Evolutionary conservation across 2,888 invertebrate species (phyloP).

Genomic region (Drepanosiphum platanoidis): DNA sequence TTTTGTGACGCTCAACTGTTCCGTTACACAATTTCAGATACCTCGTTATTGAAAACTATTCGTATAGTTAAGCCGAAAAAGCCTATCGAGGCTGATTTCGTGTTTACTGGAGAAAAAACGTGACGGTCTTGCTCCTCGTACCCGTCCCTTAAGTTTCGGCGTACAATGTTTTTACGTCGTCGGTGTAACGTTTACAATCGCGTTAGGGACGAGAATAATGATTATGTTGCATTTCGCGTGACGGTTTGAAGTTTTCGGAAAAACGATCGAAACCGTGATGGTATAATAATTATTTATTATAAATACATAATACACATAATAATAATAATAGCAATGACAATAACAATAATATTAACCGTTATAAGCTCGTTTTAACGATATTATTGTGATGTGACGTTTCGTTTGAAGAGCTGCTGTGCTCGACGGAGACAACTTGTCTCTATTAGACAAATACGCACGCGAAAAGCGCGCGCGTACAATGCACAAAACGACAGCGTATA

Average conservation of each 20-base stretch:
- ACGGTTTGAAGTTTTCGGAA: neutral
- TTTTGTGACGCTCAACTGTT: no score
- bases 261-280: neutral
- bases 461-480: neutral
- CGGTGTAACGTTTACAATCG: neutral
- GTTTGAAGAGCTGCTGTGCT: neutral
- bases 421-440: neutral
- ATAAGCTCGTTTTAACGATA: slow-evolving; percentile 6
- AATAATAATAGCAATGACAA: neutral
- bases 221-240: neutral
- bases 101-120: neutral
- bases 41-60: no score
- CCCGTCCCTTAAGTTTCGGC: no score
- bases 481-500: neutral
- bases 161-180: neutral
- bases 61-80: no score
- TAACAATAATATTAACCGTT: slow-evolving; percentile 6
- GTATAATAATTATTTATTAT: no score
- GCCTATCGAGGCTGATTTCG: no score
- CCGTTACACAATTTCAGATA: no score
- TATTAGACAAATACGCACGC: neutral
- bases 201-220: neutral
- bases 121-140: neutral
- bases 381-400: slow-evolving; percentile 2
- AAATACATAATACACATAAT: no score